Evolutionary conservation across 2,888 invertebrate species (phyloP), one percentile per base, ranked within the genome.

Genomic region (Aphrophora alni): DNA sequence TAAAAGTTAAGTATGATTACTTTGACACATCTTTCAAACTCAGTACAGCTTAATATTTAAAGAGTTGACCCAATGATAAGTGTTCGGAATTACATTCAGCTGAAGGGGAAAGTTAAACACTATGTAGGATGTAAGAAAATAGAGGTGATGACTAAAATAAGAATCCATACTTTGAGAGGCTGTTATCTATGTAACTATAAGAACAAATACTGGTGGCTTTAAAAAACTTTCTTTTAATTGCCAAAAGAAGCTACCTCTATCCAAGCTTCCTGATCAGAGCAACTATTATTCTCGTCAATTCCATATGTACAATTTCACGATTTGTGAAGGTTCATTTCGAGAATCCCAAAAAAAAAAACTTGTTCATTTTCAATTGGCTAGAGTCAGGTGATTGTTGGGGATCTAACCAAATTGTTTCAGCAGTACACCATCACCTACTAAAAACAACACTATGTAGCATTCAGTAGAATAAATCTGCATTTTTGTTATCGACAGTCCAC

Each of bases 271-370:
- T 24, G 69, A 68, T 68, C 69, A 68, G 69, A 68, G 69, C 25
- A 68, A 68, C 69, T 68, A 68, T 12, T 68, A 68, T 25, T 68
- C 69, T 8, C 83, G 86, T 5, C 87, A 87, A 78, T 73, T 87
- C 7, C 86, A 87, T 78, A 77, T 83, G 8, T 87, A 87, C 77
- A 87, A 87, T 82, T 86, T 87, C 38, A 86, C 87, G 10, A 82
- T 87, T 24, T 86, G 86, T 75, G 80, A 84, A 77, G 86, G 86
- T 26, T 70, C 78, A 75, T 87, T 87, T 28, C 84, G 85, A 77
- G n/a, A 75, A 27, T 77, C 83, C 72, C 80, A 87, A 51, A 83
- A 80, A 12, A 75, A 72, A 26, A 80, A 85, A 12, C n/a, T n/a
- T n/a, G n/a, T n/a, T n/a, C n/a, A n/a, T n/a, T n/a, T n/a, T n/a